Evolutionary conservation across 2,888 invertebrate species (phyloP).

Genomic region (Lasioglossum zephyrum): DNA sequence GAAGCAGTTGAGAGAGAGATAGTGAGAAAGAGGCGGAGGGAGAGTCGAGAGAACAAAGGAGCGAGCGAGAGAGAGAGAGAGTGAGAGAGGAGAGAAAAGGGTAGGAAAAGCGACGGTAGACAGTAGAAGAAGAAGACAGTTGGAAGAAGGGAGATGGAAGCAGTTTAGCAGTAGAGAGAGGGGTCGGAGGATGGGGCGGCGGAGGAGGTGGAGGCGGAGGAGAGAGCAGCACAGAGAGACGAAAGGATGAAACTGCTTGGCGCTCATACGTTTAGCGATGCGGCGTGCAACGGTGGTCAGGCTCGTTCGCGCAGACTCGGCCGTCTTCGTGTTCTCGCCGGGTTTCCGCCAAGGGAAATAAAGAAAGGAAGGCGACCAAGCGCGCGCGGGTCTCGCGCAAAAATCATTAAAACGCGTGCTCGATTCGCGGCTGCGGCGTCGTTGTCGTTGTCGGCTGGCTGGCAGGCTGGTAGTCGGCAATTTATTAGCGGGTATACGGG

Average conservation of each 20-base stretch:
- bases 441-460: conserved; percentile 40
- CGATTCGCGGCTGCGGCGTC: conserved; percentile 68
- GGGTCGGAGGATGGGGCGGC: neutral
- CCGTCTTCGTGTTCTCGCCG: conserved; percentile 70
- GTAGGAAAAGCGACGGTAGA: neutral
- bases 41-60: neutral
- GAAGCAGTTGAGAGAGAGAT: conserved; percentile 25
- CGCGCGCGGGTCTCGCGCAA: conserved; percentile 73
- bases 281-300: conserved; percentile 35
- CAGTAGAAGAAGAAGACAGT: neutral
- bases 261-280: conserved; percentile 44
- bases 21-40: no score
- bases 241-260: conserved; percentile 44
- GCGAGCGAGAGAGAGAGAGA: neutral
- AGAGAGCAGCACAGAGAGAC: conserved; percentile 1
- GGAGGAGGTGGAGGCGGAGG: neutral
- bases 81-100: neutral
- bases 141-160: neutral
- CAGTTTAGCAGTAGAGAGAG: neutral
- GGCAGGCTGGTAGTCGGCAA: conserved; percentile 44
- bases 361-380: conserved; percentile 72
- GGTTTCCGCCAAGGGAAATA: conserved; percentile 73
- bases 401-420: conserved; percentile 78
- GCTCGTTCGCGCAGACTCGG: conserved; percentile 76
- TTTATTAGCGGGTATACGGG: conserved; percentile 62